Evolutionary conservation across 2,797 vertebrate species (phyloP).

Genomic region (Mionectes olivaceus): DNA sequence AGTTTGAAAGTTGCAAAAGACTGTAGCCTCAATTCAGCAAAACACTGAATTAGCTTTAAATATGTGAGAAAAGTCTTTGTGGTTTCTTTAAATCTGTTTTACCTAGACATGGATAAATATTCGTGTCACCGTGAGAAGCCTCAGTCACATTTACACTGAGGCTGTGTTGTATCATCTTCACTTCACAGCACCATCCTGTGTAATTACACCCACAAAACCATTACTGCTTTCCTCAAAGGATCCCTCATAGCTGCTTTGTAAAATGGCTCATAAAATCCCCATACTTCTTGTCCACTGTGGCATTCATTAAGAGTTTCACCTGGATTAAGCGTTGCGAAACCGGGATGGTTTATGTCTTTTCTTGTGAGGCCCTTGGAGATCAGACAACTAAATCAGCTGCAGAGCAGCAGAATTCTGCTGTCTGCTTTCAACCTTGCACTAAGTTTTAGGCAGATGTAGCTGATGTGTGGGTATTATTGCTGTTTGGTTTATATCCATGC

Average conservation of each 20-base stretch:
- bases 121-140: background rate
- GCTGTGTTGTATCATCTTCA: background rate
- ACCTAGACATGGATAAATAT: background rate
- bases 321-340: background rate
- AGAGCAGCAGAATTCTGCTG: background rate
- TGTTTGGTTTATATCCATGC: background rate
- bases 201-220: background rate
- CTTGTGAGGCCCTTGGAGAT: background rate
- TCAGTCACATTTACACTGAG: background rate
- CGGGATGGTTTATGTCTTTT: background rate
- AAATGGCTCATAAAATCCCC: background rate
- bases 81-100: constrained; percentile 6
- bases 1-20: background rate
- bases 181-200: background rate
- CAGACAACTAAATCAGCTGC: background rate
- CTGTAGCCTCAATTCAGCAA: background rate
- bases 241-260: background rate
- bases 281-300: background rate
- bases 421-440: background rate
- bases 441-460: background rate
- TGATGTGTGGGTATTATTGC: background rate
- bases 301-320: background rate
- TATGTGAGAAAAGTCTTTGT: background rate
- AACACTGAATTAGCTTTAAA: background rate
- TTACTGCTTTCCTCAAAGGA: background rate